Base-by-base conservation (phyloP, 2,888 invertebrate genomes). In the Aplocera efformata region DNA sequence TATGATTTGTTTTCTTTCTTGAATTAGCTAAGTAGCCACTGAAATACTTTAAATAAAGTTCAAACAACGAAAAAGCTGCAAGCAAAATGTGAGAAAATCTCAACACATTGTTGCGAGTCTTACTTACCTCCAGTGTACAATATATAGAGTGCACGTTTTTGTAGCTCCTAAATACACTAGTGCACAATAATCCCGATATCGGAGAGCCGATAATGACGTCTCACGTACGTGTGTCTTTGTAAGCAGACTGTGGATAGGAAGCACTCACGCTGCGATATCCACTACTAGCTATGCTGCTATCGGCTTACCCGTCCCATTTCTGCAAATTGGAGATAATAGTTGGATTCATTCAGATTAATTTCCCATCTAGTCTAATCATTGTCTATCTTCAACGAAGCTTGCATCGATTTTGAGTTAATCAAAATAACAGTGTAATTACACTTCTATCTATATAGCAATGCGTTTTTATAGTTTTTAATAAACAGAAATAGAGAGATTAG, bases 211-310 rank as follows among this genome's bases (percentile, higher is more conserved):
- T 77, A 75, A 74, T 69, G 71, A 70, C 62, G 60, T 63, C 67
- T 60, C 57, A 50, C 55, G 65, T 68, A 67, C 72, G 69, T 69
- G 69, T 64, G 67, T 67, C 72, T 72, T 72, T 73, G 70, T 63
- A 58, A 58, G 48, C 41, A 53, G 59, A 54, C 54, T 58, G 56
- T 51, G 57, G 57, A 55, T 32, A 35, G 34, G 21, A 29, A 29
- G 32, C 22, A 9, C 28, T 22, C 25, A 26, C 32, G 24, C 27
- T 13, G 7, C 32, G 36, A n/a, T 28, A 9, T 40, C 39, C 39
- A 39, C 40, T 41, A 28, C n/a, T 10, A 43, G 43, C 36, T 43
- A 40, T 20, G 20, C 29, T 28, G 22, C n/a, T 9, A 13, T 7
- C 26, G 21, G 10, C 5, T 25, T 21, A 2, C 3, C 21, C 5